Conservation (phyloP, 2,888 invertebrate species). For the Itoplectis maculator region DNA sequence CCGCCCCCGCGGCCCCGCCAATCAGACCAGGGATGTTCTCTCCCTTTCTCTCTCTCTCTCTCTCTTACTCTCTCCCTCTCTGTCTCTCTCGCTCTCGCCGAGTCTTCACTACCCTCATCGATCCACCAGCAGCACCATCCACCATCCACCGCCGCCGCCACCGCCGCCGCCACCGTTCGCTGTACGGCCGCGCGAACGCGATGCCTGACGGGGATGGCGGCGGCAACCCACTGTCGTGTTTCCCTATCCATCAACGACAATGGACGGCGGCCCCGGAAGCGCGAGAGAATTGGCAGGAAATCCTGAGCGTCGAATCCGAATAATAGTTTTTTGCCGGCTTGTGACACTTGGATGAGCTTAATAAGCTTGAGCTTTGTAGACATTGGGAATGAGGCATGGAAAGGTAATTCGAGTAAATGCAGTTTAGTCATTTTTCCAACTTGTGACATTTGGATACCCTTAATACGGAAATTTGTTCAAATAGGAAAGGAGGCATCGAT, state of each 20-base stretch:
- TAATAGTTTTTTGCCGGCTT: background rate
- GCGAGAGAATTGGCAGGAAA: constrained; percentile 30
- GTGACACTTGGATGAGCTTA: background rate
- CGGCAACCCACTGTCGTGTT: constrained; percentile 59
- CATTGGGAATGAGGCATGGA: too few species aligned
- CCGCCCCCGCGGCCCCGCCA: constrained; percentile 83
- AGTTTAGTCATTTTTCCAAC: too few species aligned
- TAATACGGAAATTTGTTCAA: too few species aligned
- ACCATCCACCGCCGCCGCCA: constrained; percentile 45
- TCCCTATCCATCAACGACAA: constrained; percentile 74
- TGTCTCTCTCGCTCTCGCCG: constrained; percentile 42
- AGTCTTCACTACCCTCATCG: constrained; percentile 53
- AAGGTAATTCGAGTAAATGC: too few species aligned
- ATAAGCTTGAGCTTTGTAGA: background rate
- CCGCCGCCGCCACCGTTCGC: constrained; percentile 34
- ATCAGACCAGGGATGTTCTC: constrained; percentile 78
- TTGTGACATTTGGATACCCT: too few species aligned
- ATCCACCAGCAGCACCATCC: constrained; percentile 55
- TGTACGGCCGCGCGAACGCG: constrained; percentile 18
- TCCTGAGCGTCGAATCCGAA: background rate
- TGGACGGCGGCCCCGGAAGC: constrained; percentile 49
- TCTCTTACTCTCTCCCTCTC: constrained; percentile 67
- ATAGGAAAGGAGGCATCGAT: too few species aligned
- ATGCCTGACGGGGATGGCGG: constrained; percentile 35
- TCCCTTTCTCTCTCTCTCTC: constrained; percentile 65